Evolutionary conservation across 2,113 vertebrate genomes (phyloP).

Genomic region (Tauraco erythrolophus): DNA sequence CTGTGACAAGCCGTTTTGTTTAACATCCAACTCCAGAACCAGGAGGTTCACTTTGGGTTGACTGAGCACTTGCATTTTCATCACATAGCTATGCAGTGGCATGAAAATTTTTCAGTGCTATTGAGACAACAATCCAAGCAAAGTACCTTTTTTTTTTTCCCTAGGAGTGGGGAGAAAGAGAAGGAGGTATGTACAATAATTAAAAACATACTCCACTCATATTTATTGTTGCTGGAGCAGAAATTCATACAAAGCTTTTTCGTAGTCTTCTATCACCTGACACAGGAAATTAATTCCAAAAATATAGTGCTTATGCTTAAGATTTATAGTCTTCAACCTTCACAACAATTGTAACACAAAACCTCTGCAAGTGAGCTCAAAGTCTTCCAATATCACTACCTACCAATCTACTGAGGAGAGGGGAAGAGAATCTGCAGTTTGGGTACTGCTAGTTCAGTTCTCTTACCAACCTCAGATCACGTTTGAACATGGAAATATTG

Average conservation of each 20-base stretch:
- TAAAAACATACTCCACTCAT: background rate
- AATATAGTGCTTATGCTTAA: background rate
- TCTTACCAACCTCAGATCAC: background rate
- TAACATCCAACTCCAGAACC: background rate
- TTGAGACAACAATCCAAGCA: background rate
- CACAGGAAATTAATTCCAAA: background rate
- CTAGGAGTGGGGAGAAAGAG: too few relatives aligned
- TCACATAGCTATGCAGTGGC: background rate
- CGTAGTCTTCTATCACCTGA: background rate
- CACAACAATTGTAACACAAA: background rate
- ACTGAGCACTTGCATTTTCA: background rate
- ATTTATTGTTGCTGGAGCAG: background rate
- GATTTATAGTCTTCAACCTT: background rate
- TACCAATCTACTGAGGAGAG: background rate
- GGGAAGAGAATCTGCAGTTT: background rate
- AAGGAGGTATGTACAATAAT: background rate
- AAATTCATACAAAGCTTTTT: background rate
- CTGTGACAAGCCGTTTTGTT: background rate
- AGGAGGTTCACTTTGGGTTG: accelerated
- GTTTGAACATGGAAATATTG: background rate
- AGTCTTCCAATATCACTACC: background rate
- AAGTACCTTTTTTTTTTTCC: background rate
- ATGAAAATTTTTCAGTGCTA: background rate
- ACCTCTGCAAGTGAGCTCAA: background rate
- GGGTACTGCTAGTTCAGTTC: background rate